Percentiles rank a stretch among this genome's conserved stretches.
Evolutionary conservation across 2,888 invertebrate genomes (phyloP).

Genomic region (Cheilosia scutellata): DNA sequence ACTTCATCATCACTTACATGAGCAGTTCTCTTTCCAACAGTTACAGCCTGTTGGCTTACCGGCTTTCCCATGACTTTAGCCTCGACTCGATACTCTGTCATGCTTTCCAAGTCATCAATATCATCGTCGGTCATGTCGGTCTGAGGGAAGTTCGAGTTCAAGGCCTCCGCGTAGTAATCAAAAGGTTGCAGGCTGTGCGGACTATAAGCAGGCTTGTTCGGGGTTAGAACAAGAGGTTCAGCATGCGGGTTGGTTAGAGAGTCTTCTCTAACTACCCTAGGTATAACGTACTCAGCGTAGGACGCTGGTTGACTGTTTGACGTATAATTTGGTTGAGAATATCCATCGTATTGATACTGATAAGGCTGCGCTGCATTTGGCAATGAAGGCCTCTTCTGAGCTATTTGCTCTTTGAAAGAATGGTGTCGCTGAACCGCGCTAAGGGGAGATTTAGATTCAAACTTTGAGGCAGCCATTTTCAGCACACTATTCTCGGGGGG

Average conservation of each 20-base stretch:
- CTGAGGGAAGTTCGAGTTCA: slow-evolving; percentile 47
- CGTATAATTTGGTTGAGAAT: slow-evolving; percentile 52
- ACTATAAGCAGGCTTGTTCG: slow-evolving; percentile 80
- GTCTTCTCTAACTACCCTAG: slow-evolving; percentile 73
- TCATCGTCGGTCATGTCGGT: slow-evolving; percentile 80
- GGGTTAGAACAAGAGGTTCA: slow-evolving; percentile 82
- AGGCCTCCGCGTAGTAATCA: slow-evolving; percentile 77
- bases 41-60: slow-evolving; percentile 89
- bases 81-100: slow-evolving; percentile 87
- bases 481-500: slow-evolving; percentile 85
- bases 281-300: slow-evolving; percentile 78
- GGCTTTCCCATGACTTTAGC: slow-evolving; percentile 91
- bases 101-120: slow-evolving; percentile 83
- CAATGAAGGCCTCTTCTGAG: slow-evolving; percentile 82
- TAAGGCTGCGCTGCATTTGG: slow-evolving; percentile 82
- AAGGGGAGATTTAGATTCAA: slow-evolving; percentile 84
- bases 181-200: slow-evolving; percentile 70
- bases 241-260: slow-evolving; percentile 82
- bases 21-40: slow-evolving; percentile 83
- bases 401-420: slow-evolving; percentile 80
- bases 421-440: slow-evolving; percentile 81
- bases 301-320: slow-evolving; percentile 67
- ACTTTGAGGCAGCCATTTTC: slow-evolving; percentile 86
- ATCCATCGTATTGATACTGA: slow-evolving; percentile 46
- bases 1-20: slow-evolving; percentile 84